Conservation (phyloP, 1,140 invertebrate genomes). For the Drosophila insularis region DNA sequence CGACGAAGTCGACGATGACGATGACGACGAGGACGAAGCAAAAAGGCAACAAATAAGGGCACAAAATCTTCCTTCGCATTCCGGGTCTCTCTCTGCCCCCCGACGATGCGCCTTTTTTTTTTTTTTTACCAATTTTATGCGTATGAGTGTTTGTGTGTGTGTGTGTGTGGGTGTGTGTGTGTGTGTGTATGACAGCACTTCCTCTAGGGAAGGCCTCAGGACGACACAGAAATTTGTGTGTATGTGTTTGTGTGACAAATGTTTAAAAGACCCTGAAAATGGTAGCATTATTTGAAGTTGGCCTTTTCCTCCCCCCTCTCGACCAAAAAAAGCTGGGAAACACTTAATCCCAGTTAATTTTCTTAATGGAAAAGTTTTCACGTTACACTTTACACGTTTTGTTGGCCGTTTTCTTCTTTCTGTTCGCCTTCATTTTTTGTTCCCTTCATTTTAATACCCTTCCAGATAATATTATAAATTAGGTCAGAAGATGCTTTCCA, state of each 20-base stretch:
- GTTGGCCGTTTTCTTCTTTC: constrained; percentile 36
- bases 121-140: constrained; percentile 40
- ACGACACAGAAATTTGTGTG: not conserved
- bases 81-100: not conserved
- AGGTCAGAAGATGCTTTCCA: too few relatives aligned
- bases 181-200: not conserved
- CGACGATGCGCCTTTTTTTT: not conserved
- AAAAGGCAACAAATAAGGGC: constrained; percentile 59
- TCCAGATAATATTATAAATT: too few relatives aligned
- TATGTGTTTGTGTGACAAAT: constrained; percentile 63
- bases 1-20: constrained; percentile 58
- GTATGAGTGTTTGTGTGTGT: constrained; percentile 27
- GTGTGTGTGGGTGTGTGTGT: constrained; percentile 25
- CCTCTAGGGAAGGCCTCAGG: constrained; percentile 3
- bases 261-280: constrained; percentile 73
- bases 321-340: constrained; percentile 22
- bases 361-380: constrained; percentile 78
- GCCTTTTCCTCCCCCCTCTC: not conserved
- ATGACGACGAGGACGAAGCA: constrained; percentile 55
- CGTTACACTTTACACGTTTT: constrained; percentile 34
- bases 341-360: constrained; percentile 81
- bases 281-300: constrained; percentile 57
- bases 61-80: constrained; percentile 9
- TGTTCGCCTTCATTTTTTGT: constrained; percentile 41
- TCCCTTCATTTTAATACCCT: too few relatives aligned